These are phyloP conservation scores for Dolichopus griseipennis DNA, from an alignment of 2,888 invertebrate species.

Conservation along the genomic window DNA sequence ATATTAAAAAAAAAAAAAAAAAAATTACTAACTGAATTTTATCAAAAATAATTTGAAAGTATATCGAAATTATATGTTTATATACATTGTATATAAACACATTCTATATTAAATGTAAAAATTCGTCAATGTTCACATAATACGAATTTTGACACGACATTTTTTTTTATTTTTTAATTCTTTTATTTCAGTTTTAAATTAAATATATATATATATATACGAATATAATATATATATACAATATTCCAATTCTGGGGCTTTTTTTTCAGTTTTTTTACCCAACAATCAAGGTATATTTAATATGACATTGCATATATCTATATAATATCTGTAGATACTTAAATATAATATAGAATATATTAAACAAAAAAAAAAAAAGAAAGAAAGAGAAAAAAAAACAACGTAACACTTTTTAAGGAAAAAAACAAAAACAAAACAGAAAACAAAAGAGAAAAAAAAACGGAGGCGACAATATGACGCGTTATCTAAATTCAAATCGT, in stretches of 20 bases:
- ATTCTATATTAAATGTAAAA: background rate
- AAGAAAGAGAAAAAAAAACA: background rate
- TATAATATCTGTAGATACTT: background rate
- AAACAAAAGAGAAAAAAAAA: too few relatives aligned
- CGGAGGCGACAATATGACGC: conserved; percentile 30
- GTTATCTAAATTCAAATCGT: conserved; percentile 29
- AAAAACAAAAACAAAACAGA: too few relatives aligned
- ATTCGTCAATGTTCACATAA: background rate
- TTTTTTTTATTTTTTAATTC: background rate
- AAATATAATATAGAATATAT: background rate
- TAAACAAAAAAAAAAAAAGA: background rate
- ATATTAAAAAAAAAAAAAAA: too few relatives aligned
- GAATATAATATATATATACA: too few relatives aligned
- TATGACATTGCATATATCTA: too few relatives aligned
- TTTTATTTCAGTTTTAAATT: background rate
- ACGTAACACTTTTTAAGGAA: conserved; percentile 14
- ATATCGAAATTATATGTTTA: too few relatives aligned
- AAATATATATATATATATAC: too few relatives aligned
- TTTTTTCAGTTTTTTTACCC: too few relatives aligned
- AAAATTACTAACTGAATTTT: background rate
- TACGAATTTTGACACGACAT: conserved; percentile 1
- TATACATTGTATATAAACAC: background rate
- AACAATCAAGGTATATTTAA: too few relatives aligned
- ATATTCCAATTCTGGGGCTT: too few relatives aligned
- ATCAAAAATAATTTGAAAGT: background rate